Conservation (phyloP, 2,888 invertebrate genomes). For the Adelphocoris suturalis region DNA sequence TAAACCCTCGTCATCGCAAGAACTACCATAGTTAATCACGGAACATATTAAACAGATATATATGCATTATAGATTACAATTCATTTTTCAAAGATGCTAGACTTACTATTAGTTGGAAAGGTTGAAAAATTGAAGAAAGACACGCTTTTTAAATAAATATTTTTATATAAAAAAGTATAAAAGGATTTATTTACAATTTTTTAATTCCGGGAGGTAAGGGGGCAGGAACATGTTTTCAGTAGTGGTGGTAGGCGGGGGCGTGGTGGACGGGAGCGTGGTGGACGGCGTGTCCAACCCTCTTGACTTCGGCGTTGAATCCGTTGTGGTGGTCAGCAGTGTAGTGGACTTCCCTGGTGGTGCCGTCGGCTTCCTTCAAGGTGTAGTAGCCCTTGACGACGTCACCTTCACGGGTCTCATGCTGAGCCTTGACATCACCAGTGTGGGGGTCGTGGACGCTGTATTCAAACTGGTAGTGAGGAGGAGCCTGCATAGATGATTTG, state of each 20-base stretch:
- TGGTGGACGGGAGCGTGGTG: slow-evolving; percentile 72
- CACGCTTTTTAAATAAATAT: not conserved
- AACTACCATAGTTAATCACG: no score
- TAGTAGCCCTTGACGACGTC: slow-evolving; percentile 61
- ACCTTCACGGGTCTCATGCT: slow-evolving; percentile 61
- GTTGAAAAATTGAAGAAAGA: no score
- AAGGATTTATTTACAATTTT: slow-evolving; percentile 9
- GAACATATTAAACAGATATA: no score
- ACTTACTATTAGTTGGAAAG: no score
- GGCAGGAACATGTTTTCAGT: not conserved
- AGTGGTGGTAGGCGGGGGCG: slow-evolving; percentile 55
- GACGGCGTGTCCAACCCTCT: slow-evolving; percentile 75
- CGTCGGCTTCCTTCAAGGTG: slow-evolving; percentile 55
- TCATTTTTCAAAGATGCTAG: no score
- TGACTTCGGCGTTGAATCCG: slow-evolving; percentile 76
- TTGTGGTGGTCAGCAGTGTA: slow-evolving; percentile 65
- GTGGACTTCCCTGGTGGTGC: slow-evolving; percentile 63
- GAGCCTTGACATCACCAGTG: slow-evolving; percentile 50
- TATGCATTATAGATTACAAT: no score
- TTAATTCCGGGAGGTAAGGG: not conserved
- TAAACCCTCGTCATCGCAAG: no score
- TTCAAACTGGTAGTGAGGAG: slow-evolving; percentile 57
- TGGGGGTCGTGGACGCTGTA: slow-evolving; percentile 58
- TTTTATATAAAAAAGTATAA: slow-evolving; percentile 14
- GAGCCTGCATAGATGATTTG: slow-evolving; percentile 4